These are phyloP conservation scores for Polyodon spathula DNA, from an alignment of 2,113 vertebrate species.

Conservation along the genomic window DNA sequence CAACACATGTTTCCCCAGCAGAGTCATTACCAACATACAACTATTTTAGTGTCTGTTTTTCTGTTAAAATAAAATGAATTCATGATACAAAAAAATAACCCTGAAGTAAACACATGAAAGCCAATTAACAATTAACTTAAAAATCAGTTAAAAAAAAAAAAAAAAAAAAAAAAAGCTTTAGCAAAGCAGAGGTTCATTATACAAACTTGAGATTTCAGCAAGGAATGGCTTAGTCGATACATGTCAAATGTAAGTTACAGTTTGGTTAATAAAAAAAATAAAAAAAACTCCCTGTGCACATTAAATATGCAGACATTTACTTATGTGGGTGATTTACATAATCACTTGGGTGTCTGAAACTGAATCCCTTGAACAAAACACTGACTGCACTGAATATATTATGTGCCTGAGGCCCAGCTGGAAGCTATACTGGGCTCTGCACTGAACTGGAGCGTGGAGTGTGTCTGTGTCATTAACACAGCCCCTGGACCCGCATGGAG, in stretches of 20 bases:
- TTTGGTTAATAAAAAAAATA: background rate
- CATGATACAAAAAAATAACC: too few species aligned
- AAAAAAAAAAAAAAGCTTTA: too few species aligned
- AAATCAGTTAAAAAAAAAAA: too few species aligned
- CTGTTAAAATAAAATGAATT: too few species aligned
- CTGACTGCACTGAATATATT: background rate
- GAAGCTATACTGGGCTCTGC: background rate
- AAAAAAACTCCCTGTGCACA: background rate
- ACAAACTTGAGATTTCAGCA: background rate
- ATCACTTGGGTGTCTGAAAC: slow-evolving; percentile 11
- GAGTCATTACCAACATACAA: too few species aligned
- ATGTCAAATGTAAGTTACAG: slow-evolving; percentile 1
- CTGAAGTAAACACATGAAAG: too few species aligned
- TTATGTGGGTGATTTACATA: slow-evolving; percentile 2
- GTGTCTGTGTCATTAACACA: slow-evolving; percentile 2
- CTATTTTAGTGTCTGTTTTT: too few species aligned
- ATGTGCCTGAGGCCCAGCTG: background rate
- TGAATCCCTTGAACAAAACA: slow-evolving; percentile 1
- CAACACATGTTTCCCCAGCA: too few species aligned
- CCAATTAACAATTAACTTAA: too few species aligned
- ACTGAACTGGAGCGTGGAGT: background rate
- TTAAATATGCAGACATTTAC: slow-evolving; percentile 3
- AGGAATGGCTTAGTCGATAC: background rate
- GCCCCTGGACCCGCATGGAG: background rate
- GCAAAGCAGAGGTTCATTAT: too few species aligned